A percentile compares a stretch with the other conserved stretches of the same genome.
phyloP scores from a whole-genome alignment of 1,140 invertebrate species.

The Stenopsyche tienmushanensis region DNA sequence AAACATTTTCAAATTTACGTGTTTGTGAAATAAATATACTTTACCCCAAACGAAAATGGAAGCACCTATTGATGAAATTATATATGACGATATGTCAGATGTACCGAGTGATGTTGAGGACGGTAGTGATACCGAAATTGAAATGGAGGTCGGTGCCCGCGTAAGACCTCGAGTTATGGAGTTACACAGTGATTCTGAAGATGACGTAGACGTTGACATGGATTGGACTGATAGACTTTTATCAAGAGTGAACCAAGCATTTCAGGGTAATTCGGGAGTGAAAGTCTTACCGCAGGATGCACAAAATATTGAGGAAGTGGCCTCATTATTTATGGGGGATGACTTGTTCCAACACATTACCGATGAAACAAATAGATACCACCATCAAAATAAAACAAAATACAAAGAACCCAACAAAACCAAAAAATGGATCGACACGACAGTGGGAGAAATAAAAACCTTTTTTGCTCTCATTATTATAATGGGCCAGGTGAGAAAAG shows the following conservation, averaged over 20 bases:
- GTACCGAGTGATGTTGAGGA: too few species aligned
- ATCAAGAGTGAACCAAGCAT: neutral
- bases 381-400: conserved; percentile 28
- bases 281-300: neutral
- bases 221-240: too few species aligned
- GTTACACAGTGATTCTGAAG: conserved; percentile 5
- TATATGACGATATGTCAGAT: too few species aligned
- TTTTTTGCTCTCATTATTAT: neutral
- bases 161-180: too few species aligned
- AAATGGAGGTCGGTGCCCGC: too few species aligned
- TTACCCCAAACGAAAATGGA: too few species aligned
- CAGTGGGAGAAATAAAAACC: neutral
- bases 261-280: neutral
- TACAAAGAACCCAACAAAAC: conserved; percentile 31
- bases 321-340: conserved; percentile 38
- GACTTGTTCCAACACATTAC: conserved; percentile 37
- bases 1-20: too few species aligned
- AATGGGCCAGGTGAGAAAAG: neutral
- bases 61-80: too few species aligned
- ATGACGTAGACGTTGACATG: conserved; percentile 1
- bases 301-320: conserved; percentile 11
- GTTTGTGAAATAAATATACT: too few species aligned
- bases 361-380: conserved; percentile 36
- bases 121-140: too few species aligned
- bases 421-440: neutral